A percentile compares a stretch with the other conserved stretches of the same genome.
phyloP scores from a whole-genome alignment of 2,888 invertebrate genomes.

The Pandemis cinnamomeana region DNA sequence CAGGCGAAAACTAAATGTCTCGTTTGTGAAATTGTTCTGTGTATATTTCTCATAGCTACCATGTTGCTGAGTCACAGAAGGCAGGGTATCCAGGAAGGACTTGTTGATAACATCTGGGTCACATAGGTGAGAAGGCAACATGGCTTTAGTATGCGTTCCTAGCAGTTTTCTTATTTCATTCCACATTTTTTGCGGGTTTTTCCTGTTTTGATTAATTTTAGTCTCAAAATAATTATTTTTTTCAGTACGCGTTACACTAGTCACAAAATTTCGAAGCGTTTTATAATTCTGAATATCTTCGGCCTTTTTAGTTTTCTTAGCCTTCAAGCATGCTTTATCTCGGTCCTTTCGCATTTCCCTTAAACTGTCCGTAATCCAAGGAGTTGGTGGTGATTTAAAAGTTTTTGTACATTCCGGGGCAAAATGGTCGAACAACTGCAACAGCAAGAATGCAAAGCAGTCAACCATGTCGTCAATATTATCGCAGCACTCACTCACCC shows the following conservation, averaged over 20 bases:
- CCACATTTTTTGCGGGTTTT: constrained; percentile 14
- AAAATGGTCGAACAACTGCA: too few relatives aligned
- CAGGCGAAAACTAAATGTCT: background rate
- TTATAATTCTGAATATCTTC: too few relatives aligned
- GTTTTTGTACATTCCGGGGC: too few relatives aligned
- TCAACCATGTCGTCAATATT: too few relatives aligned
- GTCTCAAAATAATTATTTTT: constrained; percentile 9
- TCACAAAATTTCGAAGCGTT: too few relatives aligned
- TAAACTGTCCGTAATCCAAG: too few relatives aligned
- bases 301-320: background rate
- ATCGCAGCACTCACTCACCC: too few relatives aligned
- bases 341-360: too few relatives aligned
- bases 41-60: too few relatives aligned
- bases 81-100: background rate
- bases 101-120: background rate
- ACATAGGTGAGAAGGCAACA: background rate
- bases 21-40: too few relatives aligned
- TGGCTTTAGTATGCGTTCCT: background rate
- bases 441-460: too few relatives aligned
- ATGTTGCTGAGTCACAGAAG: background rate
- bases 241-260: background rate
- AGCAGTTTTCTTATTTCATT: constrained; percentile 14
- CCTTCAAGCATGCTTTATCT: constrained; percentile 2
- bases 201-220: background rate
- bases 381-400: too few relatives aligned